phyloP scores from a whole-genome alignment of 2,888 invertebrate genomes.

The Camptogramma bilineatum region DNA sequence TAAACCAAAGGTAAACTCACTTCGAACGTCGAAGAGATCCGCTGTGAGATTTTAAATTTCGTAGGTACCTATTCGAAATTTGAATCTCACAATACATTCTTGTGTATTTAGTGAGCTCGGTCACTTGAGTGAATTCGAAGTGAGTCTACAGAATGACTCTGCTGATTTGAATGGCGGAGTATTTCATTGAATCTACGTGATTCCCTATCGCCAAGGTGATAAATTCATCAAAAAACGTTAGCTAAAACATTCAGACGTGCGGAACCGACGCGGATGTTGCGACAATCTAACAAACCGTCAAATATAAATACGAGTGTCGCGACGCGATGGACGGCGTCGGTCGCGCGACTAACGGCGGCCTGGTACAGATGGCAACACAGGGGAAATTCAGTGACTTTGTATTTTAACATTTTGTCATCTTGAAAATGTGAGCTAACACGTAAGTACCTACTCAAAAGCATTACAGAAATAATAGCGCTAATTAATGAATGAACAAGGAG shows the following conservation, averaged over 20 bases:
- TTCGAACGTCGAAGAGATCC: too few species aligned
- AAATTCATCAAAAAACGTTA: neutral
- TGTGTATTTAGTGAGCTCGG: too few species aligned
- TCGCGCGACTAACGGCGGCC: conserved; percentile 51
- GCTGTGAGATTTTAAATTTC: too few species aligned
- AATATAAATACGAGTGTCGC: conserved; percentile 19
- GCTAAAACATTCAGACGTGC: neutral
- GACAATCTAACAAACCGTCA: conserved; percentile 23
- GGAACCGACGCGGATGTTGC: neutral
- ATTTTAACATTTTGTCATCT: conserved; percentile 6
- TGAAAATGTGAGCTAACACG: neutral
- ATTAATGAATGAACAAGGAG: too few species aligned
- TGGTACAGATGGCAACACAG: conserved; percentile 40
- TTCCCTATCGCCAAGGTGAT: neutral
- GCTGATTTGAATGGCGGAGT: too few species aligned
- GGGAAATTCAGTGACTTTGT: neutral
- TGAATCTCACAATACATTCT: too few species aligned
- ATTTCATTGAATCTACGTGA: neutral
- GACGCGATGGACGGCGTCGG: conserved; percentile 29
- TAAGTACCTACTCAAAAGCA: too few species aligned
- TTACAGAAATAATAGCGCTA: too few species aligned
- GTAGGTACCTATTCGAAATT: too few species aligned
- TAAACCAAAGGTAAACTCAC: too few species aligned
- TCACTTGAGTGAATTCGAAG: too few species aligned
- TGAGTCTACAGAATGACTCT: too few species aligned